Evolutionary conservation across 2,888 invertebrate genomes (phyloP), one percentile per base, ranked within the genome.

Genomic region (Nycteola revayana): DNA sequence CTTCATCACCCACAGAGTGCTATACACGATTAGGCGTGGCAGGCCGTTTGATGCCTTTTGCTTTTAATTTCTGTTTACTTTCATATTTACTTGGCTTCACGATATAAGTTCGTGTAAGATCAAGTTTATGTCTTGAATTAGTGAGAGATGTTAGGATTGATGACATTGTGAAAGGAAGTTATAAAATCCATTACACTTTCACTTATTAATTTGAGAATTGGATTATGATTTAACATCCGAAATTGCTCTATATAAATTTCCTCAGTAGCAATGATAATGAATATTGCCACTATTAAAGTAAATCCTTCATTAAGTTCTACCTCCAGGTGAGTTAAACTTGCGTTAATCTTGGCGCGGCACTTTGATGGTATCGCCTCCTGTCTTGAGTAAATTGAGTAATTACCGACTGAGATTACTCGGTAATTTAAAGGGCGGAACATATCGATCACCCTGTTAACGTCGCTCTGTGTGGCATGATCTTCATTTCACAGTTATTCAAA

Each of bases 331-430:
- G 39, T 49, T 47, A 60, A 42, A 56, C 51, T 42, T 50, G 46
- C 47, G 51, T 53, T 70, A 70, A 77, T 69, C 63, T 66, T 49
- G 53, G 59, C 55, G 62, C 69, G 64, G 63, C 68, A 68, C 72
- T 72, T 75, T 73, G 71, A 70, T 61, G 70, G 54, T 66, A 71
- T 80, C 75, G 56, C 57, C 67, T 65, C 71, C 72, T 71, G 74
- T 75, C 75, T 73, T 67, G 61, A 58, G 69, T 70, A 81, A 82
- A 84, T 84, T 84, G 77, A 75, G 75, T 79, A 82, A 86, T 85
- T 85, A 84, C 76, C 68, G 67, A 42, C 67, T 59, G 67, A 79
- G 79, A 84, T 84, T 80, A 78, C 73, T 57, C 43, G 56, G 62
- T 75, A 77, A 79, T 76, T 74, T 71, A 53, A 70, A 59, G 67